A percentile compares a stretch with the other conserved stretches of the same genome.
These are phyloP conservation scores for Plutomurus gul DNA, from an alignment of 1,140 invertebrate genomes.

Conservation along the genomic window DNA sequence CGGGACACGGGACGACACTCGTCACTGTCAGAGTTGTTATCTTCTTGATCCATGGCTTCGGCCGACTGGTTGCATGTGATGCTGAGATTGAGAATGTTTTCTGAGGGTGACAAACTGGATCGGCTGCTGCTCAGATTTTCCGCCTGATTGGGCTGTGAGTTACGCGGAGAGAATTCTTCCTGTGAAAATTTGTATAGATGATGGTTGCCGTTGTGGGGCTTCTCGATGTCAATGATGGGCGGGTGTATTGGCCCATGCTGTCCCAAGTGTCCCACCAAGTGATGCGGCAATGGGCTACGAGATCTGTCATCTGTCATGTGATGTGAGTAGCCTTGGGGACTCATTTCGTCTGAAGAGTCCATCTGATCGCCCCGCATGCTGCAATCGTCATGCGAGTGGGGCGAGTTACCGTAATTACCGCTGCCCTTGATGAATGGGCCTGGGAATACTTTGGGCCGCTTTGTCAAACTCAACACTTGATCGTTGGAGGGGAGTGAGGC, in stretches of 20 bases:
- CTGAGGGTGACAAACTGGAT: constrained; percentile 51
- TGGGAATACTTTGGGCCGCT: constrained; percentile 70
- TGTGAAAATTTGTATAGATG: constrained; percentile 41
- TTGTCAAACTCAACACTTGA: constrained; percentile 78
- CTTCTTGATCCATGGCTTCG: constrained; percentile 51
- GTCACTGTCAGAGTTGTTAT: constrained; percentile 54
- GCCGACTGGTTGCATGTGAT: constrained; percentile 57
- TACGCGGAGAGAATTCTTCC: constrained; percentile 43
- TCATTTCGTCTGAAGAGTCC: constrained; percentile 35
- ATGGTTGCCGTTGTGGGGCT: constrained; percentile 39
- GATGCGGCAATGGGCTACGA: constrained; percentile 39
- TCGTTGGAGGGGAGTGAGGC: constrained; percentile 79
- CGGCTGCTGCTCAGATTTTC: constrained; percentile 48
- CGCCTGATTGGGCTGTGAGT: constrained; percentile 30
- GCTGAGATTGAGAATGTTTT: constrained; percentile 54
- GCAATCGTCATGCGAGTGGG: neutral
- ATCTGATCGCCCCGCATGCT: neutral
- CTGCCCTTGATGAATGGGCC: constrained; percentile 27
- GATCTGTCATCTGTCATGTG: constrained; percentile 46
- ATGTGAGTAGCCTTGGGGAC: constrained; percentile 38
- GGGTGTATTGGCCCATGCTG: constrained; percentile 27
- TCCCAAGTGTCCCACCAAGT: constrained; percentile 16
- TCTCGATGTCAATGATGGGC: constrained; percentile 48
- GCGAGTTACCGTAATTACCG: constrained; percentile 2
- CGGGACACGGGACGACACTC: constrained; percentile 45